These are phyloP conservation scores for Hemiscyllium ocellatum DNA, from an alignment of 2,113 vertebrate species.

Conservation along the genomic window DNA sequence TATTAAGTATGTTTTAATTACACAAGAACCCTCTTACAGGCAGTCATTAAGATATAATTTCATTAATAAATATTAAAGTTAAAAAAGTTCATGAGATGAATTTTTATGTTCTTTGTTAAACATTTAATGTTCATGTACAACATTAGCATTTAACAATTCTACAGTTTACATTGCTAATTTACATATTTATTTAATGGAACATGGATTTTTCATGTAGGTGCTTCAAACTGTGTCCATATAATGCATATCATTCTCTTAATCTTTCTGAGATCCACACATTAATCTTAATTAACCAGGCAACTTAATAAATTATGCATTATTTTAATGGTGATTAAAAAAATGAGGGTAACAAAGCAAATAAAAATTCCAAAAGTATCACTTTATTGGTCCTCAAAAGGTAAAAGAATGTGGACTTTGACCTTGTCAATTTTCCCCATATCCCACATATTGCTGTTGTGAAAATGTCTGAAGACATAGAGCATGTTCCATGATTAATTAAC, in stretches of 20 bases:
- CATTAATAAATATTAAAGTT: not conserved
- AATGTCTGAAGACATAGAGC: not conserved
- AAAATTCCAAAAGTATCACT: not conserved
- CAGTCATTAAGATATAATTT: not conserved
- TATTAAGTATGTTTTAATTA: not conserved
- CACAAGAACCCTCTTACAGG: not conserved
- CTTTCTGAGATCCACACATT: not conserved
- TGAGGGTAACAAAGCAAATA: not conserved
- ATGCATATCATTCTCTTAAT: not conserved
- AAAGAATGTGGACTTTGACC: not conserved
- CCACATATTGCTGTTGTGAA: not conserved
- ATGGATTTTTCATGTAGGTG: not conserved
- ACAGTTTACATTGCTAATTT: constrained; percentile 3
- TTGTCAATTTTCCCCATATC: not conserved
- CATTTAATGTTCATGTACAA: not conserved
- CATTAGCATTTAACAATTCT: not conserved
- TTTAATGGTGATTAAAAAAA: not conserved
- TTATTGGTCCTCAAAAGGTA: not conserved
- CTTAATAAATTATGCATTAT: not conserved
- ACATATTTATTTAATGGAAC: not conserved
- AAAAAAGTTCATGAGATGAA: not conserved
- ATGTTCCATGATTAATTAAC: not conserved
- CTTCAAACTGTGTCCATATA: not conserved
- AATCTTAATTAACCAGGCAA: not conserved
- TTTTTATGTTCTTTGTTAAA: not conserved